Evolutionary conservation across 1,140 invertebrate genomes (phyloP), one percentile per base, ranked within the genome.

Genomic region (Pseudomyrmex sp.): DNA sequence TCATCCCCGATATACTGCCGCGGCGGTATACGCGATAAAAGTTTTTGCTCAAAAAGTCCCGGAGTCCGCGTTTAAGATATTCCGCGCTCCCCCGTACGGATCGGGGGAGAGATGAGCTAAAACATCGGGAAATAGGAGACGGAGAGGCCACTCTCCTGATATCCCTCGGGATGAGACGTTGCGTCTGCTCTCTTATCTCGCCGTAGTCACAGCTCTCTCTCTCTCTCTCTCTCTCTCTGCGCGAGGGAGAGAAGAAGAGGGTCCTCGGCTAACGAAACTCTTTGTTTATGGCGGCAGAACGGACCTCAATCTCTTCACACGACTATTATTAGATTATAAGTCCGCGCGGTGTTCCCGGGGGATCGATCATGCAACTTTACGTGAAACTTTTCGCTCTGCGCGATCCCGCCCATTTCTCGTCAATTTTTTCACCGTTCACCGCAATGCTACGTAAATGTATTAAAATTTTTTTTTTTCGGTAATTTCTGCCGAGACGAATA

Each of bases 101-200:
- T 35, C 35, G 35, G 35, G 35, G 5, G 26, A 82, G 87, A 90
- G 88, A 85, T 83, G 77, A 90, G 90, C 88, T 90, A 82, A 89
- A 91, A 86, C 85, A 87, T 85, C 84, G 82, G 66, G 88, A 89
- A 35, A 84, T 82, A 84, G 84, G 86, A 88, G 85, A 89, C 85
- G 85, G 85, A 85, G 77, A 87, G 83, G 85, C 90, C 89, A 92
- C 91, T 92, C 86, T 82, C 85, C 90, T 92, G 91, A 93, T 93
- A 93, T 93, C 93, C 92, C 92, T 68, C 13, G 92, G 91, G 91
- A 92, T 92, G 90, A 89, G 88, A 90, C 83, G 88, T 85, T 91
- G 85, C 83, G 77, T 77, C 87, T 80, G 76, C 87, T 62, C 82
- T 86, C 91, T 93, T 93, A 93, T 93, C 93, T 93, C 86, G 79